phyloP scores from a whole-genome alignment of 2,113 vertebrate genomes.

The Pseudorhombus dupliciocellatus region DNA sequence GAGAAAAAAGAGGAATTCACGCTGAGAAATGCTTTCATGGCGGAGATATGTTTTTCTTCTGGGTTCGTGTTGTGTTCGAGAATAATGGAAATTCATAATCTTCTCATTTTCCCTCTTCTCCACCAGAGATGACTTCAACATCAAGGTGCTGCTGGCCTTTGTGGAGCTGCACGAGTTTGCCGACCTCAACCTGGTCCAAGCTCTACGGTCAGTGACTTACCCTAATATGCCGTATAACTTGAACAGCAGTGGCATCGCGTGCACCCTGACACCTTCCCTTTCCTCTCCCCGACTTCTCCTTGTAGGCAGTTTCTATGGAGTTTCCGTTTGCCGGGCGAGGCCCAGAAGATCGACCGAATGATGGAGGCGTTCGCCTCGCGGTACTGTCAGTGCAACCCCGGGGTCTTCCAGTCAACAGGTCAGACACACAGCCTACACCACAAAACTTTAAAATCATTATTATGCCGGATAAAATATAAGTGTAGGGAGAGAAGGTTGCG shows the following conservation, averaged over 20 bases:
- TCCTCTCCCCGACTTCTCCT: neutral
- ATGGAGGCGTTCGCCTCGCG: constrained; percentile 97
- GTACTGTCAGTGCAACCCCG: constrained; percentile 96
- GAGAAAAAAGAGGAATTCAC: constrained; percentile 46
- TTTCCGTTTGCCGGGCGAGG: constrained; percentile 95
- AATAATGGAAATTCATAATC: neutral
- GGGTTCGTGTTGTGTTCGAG: constrained; percentile 25
- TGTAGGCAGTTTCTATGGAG: constrained; percentile 97
- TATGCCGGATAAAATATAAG: too few species aligned
- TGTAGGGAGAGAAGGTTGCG: too few species aligned
- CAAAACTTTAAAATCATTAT: too few species aligned
- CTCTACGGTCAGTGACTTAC: constrained; percentile 86
- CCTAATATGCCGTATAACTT: neutral
- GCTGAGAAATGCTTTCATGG: constrained; percentile 37
- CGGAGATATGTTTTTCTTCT: constrained; percentile 48
- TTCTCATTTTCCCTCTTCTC: constrained; percentile 21
- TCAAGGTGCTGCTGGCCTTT: constrained; percentile 97
- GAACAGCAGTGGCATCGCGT: neutral
- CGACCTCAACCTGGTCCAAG: constrained; percentile 98
- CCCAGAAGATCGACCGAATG: constrained; percentile 98
- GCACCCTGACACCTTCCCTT: neutral
- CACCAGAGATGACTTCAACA: constrained; percentile 95
- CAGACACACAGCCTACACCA: constrained; percentile 51
- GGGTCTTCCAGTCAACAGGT: constrained; percentile 99
- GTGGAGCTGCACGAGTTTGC: constrained; percentile 99